Evolutionary conservation across 1,140 invertebrate genomes (phyloP), one percentile per base, ranked within the genome.

Genomic region (Drosophila lowei): DNA sequence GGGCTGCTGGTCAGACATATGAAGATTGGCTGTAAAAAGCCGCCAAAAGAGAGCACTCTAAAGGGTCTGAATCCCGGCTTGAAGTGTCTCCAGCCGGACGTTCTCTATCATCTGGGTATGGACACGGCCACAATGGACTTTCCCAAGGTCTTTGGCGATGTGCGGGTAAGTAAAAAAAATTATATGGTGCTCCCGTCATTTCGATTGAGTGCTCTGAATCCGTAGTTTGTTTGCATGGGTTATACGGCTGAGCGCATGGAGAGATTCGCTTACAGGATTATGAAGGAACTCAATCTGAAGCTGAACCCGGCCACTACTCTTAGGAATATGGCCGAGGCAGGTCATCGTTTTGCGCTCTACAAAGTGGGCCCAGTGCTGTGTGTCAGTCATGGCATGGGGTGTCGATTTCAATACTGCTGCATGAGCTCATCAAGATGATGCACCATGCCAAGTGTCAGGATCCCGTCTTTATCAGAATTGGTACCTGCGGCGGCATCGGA

Each of bases 401-500:
- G 94, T 97, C 96, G 0, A 91, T 96, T 3, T 94, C 94, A 18
- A 96, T 97, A 57, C 91, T 97, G 9, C 91, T 97, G 9, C 94
- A 96, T 79, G 96, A 97, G 91, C 90, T 96, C 1, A 94, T 96
- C 77, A 97, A 97, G 89, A 88, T 97, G 2, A 93, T 97, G 91
- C 96, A 96, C 90, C 96, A 98, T 91, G 97, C 98, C 15, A 94
- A 94, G 79, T 96, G 96, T 25, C 94, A 94, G 44, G 96, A 98
- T 91, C 97, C 98, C 0, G 92, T 96, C 6, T 97, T 99, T 92
- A 95, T 99, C 90, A 93, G 98, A 38, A 95, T 99, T 60, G 98
- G 98, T 25, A 99, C 98, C 0, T 97, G 96, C 77, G 97, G 98
- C 3, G 97, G 97, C 9, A 93, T 99, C 56, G 97, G 97, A 25